Conservation (phyloP, 2,888 invertebrate species). For the Melanophora roralis region DNA sequence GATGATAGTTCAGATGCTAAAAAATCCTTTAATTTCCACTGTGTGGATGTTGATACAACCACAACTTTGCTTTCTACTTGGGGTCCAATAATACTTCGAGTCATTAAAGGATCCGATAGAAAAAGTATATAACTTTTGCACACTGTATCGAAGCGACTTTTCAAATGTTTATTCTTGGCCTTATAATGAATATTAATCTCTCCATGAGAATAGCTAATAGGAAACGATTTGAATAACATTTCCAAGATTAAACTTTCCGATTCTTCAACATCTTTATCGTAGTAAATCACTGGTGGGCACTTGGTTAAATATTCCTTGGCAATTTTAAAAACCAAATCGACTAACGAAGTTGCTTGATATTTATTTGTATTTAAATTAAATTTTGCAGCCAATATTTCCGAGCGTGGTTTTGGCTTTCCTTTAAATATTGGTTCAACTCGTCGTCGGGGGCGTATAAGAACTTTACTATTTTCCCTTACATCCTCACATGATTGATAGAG, state of each 20-base stretch:
- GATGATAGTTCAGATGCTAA: slow-evolving; percentile 81
- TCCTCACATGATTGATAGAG: slow-evolving; percentile 54
- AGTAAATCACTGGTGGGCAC: slow-evolving; percentile 83
- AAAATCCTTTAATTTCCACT: slow-evolving; percentile 87
- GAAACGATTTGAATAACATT: slow-evolving; percentile 79
- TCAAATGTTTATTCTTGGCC: slow-evolving; percentile 75
- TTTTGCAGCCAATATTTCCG: slow-evolving; percentile 79
- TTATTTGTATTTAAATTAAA: slow-evolving; percentile 76
- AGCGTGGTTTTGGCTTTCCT: slow-evolving; percentile 80
- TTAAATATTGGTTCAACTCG: slow-evolving; percentile 79
- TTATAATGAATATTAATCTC: slow-evolving; percentile 79
- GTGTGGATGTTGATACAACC: slow-evolving; percentile 83
- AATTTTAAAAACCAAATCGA: slow-evolving; percentile 80
- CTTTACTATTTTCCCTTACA: background rate
- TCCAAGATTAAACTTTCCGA: slow-evolving; percentile 80
- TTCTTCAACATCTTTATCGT: slow-evolving; percentile 80
- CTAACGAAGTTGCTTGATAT: slow-evolving; percentile 81
- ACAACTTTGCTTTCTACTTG: slow-evolving; percentile 82
- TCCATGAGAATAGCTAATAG: slow-evolving; percentile 81
- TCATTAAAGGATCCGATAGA: slow-evolving; percentile 81
- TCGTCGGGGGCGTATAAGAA: slow-evolving; percentile 67
- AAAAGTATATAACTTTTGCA: slow-evolving; percentile 84
- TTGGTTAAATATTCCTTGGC: slow-evolving; percentile 80
- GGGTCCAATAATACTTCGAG: slow-evolving; percentile 80
- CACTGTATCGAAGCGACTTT: slow-evolving; percentile 74